These are phyloP conservation scores for Stercorarius parasiticus DNA, from an alignment of 2,113 vertebrate species.

Conservation along the genomic window DNA sequence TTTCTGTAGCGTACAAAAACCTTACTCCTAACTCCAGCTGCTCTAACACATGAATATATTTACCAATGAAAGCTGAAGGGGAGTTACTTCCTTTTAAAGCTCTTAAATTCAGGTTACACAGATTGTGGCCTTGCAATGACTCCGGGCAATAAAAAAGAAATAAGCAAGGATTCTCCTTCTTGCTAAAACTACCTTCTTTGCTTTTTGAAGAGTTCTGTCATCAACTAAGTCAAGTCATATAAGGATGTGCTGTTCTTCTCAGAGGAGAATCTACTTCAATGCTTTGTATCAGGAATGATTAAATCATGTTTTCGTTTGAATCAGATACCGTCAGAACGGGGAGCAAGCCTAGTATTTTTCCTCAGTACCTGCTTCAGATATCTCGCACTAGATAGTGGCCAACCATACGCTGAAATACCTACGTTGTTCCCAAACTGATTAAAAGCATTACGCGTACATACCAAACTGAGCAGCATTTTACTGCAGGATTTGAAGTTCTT, in stretches of 20 bases:
- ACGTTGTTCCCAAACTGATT: neutral
- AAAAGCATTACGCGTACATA: neutral
- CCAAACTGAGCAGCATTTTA: neutral
- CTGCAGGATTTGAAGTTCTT: neutral
- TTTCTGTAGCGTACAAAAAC: neutral
- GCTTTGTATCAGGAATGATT: neutral
- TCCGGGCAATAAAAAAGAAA: neutral
- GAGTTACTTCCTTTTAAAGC: neutral
- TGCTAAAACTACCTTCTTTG: neutral
- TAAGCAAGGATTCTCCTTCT: neutral
- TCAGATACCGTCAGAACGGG: neutral
- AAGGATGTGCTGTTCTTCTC: neutral
- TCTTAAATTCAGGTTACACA: neutral
- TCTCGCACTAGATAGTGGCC: neutral
- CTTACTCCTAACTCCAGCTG: neutral
- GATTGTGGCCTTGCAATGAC: neutral
- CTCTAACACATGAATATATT: neutral
- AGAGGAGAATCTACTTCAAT: neutral
- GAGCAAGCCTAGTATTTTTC: neutral
- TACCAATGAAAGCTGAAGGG: neutral
- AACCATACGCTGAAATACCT: neutral
- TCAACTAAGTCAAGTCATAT: neutral
- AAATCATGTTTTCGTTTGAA: neutral
- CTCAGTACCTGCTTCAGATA: neutral
- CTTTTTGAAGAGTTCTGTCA: neutral